Evolutionary conservation across 2,888 invertebrate species (phyloP), one percentile per base, ranked within the genome.

Genomic region (Perizoma affinitatum): DNA sequence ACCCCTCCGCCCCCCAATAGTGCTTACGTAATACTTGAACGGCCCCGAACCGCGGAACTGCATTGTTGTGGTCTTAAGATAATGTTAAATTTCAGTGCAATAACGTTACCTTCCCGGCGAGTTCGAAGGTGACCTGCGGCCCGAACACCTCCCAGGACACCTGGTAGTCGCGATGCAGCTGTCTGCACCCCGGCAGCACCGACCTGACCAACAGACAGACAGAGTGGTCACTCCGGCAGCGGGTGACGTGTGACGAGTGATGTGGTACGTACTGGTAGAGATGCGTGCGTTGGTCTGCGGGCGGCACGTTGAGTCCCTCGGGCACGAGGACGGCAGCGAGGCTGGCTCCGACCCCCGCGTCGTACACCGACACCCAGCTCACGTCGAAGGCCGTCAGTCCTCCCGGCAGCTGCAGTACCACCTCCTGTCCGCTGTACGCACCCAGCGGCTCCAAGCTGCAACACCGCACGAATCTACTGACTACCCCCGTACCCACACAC

Each of bases 91-190:
- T 22, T 22, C 22, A 22, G 3, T 22, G 22, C 22, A 22, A 22
- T 1, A 22, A 22, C 22, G 22, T 22, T 49, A 96, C 94, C 93
- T 96, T 95, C 0, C 95, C 98, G 8, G 96, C 95, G 8, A 98
- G 87, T 83, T 97, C 96, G 57, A 98, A 93, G 6, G 98, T 98
- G 67, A 98, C 95, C 82, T 96, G 96, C 33, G 96, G 96, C 0
- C 98, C 98, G 84, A 97, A 97, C 35, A 97, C 95, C 83, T 98
- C 97, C 98, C 98, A 98, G 7, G 96, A 95, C 2, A 97, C 94
- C 90, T 97, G 97, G 68, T 95, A 92, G 80, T 96, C 94, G 81
- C 95, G 95, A 86, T 98, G 98, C 56, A 98, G 93, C 84, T 97
- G 98, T 50, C 95, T 87, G 80, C 98, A 98, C 83, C 97, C 96